Evolutionary conservation across 2,113 vertebrate genomes (phyloP), one percentile per base, ranked within the genome.

Genomic region (Rhegmatorhina hoffmannsi): DNA sequence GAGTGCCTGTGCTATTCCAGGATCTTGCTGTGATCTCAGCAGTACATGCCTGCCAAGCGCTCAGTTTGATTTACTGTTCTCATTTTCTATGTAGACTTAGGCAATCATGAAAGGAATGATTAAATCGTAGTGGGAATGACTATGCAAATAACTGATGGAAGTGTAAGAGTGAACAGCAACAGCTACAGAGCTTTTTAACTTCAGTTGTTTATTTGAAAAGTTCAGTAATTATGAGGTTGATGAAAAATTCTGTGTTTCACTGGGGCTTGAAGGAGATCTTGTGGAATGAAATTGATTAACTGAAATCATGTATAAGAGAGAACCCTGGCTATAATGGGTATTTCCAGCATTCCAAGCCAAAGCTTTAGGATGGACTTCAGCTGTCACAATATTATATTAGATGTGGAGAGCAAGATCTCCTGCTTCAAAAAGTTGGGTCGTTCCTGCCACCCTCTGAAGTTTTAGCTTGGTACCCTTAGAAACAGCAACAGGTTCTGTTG

Each of bases 41-140:
- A 78, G 4, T 47, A 9, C 2, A 2, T 87, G 76, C 73, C 68
- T 94, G 94, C 94, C 94, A 96, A 93, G 64, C 2, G 14, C 75
- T 84, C 63, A 43, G 80, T 84, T 90, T 97, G 88, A 95, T 89
- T 90, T 96, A 88, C 69, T 92, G 64, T 53, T 91, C 90, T 93
- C 52, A 56, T 90, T 86, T 92, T 67, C 58, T 60, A 0, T 58
- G 79, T 90, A 47, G 72, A 90, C 68, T 88, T 92, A 90, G 53
- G 91, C 72, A 90, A 6, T 92, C 56, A 23, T 70, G 83, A 93
- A 84, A 87, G 58, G 74, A 76, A 90, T 72, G 44, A 87, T 89
- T 88, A 93, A 92, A 94, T 72, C 52, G 49, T 79, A 92, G 67
- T 83, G 84, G 76, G 87, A 90, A 88, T 88, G 88, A 88, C 85